phyloP scores from a whole-genome alignment of 2,113 vertebrate genomes.

The Rhombomys opimus region DNA sequence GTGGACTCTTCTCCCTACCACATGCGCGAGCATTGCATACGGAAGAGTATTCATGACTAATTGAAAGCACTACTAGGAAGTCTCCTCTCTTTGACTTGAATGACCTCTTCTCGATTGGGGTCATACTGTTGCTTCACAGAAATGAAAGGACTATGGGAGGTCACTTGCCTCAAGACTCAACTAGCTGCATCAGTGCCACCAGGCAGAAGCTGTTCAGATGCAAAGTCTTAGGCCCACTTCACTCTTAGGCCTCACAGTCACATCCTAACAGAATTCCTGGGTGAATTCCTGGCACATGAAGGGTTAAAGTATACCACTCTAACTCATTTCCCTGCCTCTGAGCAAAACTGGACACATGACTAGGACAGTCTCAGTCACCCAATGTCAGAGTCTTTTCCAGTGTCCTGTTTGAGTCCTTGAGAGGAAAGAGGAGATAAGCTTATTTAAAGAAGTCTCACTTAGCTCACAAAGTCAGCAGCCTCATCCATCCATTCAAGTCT shows the following conservation, averaged over 20 bases:
- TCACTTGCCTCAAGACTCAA: constrained; percentile 7
- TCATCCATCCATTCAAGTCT: constrained; percentile 32
- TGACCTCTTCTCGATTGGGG: not conserved
- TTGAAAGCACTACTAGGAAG: not conserved
- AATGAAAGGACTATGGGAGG: constrained; percentile 35
- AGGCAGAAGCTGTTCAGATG: not conserved
- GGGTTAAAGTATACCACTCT: not conserved
- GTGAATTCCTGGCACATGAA: not conserved
- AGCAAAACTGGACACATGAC: not conserved
- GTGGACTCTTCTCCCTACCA: constrained; percentile 16
- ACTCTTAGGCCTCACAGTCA: not conserved
- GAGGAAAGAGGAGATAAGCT: constrained; percentile 50
- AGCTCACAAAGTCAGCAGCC: constrained; percentile 36
- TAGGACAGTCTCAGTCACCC: not conserved
- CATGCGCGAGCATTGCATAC: constrained; percentile 6
- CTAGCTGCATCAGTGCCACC: not conserved
- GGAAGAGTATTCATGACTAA: constrained; percentile 13
- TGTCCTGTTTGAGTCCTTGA: constrained; percentile 42
- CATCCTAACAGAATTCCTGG: not conserved
- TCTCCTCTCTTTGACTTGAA: constrained; percentile 33
- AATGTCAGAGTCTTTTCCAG: not conserved
- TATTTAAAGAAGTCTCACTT: constrained; percentile 59
- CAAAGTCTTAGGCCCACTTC: not conserved
- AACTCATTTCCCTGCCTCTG: not conserved
- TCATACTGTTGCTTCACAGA: not conserved